These are phyloP conservation scores for Idaea biselata DNA, from an alignment of 2,888 invertebrate genomes.

Conservation along the genomic window DNA sequence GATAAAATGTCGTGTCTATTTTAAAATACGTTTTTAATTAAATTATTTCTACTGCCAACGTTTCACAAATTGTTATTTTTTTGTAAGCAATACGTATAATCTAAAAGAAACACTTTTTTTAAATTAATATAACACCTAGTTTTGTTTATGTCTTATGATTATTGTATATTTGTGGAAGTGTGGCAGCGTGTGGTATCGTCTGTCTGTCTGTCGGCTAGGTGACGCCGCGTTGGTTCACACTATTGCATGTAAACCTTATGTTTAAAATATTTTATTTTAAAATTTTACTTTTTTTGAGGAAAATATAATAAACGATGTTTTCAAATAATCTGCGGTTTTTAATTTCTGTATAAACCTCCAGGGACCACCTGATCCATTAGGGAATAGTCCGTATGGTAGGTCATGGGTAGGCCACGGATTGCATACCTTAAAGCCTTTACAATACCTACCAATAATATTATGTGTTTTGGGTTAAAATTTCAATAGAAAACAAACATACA, in stretches of 20 bases:
- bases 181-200: slow-evolving; percentile 29
- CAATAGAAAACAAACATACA: too few species aligned
- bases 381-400: too few species aligned
- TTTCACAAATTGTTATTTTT: slow-evolving; percentile 71
- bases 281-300: slow-evolving; percentile 79
- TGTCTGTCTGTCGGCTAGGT: slow-evolving; percentile 18
- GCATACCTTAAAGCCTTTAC: too few species aligned
- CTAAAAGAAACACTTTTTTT: slow-evolving; percentile 46
- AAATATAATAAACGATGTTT: slow-evolving; percentile 80
- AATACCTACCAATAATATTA: too few species aligned
- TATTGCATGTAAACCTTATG: slow-evolving; percentile 70
- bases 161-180: slow-evolving; percentile 56
- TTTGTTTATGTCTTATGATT: slow-evolving; percentile 58
- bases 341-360: slow-evolving; percentile 18
- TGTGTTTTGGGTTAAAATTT: too few species aligned
- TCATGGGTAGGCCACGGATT: too few species aligned
- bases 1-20: slow-evolving; percentile 62
- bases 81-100: slow-evolving; percentile 56
- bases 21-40: slow-evolving; percentile 40
- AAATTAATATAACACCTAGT: slow-evolving; percentile 67
- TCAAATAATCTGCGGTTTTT: slow-evolving; percentile 55
- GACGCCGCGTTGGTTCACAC: slow-evolving; percentile 55
- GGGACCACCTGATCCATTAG: too few species aligned
- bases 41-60: slow-evolving; percentile 69
- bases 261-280: slow-evolving; percentile 78